A percentile compares a stretch with the other conserved stretches of the same genome.
Evolutionary conservation across 2,888 invertebrate species (phyloP).

Genomic region (Cenopis cana): DNA sequence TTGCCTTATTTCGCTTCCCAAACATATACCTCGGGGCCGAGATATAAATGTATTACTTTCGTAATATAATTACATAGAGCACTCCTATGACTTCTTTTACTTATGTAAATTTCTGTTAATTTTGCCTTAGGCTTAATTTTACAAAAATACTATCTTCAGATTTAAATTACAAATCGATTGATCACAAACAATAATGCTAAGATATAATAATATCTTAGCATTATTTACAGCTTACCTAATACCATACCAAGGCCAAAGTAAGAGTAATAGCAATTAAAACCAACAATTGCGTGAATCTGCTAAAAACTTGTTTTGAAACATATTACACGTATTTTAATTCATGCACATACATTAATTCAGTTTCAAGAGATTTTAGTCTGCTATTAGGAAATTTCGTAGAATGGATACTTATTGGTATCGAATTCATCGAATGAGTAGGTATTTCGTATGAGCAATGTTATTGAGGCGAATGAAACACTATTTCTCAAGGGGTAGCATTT

Average conservation of each 20-base stretch:
- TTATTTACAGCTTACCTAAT: slow-evolving; percentile 10
- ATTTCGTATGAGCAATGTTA: too few relatives aligned
- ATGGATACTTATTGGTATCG: neutral
- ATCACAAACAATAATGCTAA: slow-evolving; percentile 11
- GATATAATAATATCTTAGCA: too few relatives aligned
- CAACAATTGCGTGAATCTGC: slow-evolving; percentile 30
- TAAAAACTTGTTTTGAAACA: slow-evolving; percentile 36
- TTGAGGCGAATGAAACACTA: too few relatives aligned
- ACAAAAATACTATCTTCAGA: too few relatives aligned
- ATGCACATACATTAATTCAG: slow-evolving; percentile 40
- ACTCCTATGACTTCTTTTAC: too few relatives aligned
- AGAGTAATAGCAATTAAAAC: slow-evolving; percentile 27
- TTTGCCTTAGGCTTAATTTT: too few relatives aligned
- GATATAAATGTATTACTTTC: too few relatives aligned
- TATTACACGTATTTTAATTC: slow-evolving; percentile 25
- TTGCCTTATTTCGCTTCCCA: too few relatives aligned
- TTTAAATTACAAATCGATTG: neutral
- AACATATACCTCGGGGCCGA: too few relatives aligned
- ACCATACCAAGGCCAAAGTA: slow-evolving; percentile 34
- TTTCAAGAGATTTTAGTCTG: slow-evolving; percentile 16
- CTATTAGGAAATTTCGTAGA: slow-evolving; percentile 30
- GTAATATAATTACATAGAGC: too few relatives aligned
- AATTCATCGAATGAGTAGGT: slow-evolving; percentile 16
- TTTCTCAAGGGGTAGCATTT: too few relatives aligned
- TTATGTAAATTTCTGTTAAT: too few relatives aligned